A percentile compares a stretch with the other conserved stretches of the same genome.
Conservation (phyloP, 2,113 vertebrate species). For the Haplochromis vanheusdeni region DNA sequence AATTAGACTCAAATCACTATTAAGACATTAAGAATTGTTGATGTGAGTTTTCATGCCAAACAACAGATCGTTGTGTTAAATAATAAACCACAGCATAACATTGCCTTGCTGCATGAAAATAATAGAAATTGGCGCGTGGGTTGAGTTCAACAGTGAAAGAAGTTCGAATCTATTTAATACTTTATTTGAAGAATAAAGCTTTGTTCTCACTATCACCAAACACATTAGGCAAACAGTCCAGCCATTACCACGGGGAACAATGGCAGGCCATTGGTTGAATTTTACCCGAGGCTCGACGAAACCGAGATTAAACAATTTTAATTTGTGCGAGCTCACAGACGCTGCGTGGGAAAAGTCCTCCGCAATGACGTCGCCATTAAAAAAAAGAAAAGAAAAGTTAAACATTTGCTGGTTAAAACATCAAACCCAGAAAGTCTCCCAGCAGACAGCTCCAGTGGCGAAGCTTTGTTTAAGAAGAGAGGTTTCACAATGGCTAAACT, state of each 20-base stretch:
- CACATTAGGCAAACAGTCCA: not conserved
- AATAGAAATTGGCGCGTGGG: not conserved
- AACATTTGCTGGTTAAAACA: constrained; percentile 54
- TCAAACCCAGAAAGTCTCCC: constrained; percentile 30
- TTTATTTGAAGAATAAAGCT: not conserved
- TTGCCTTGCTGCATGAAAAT: not conserved
- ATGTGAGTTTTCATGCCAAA: not conserved
- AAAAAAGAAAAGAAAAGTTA: constrained; percentile 47
- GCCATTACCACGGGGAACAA: not conserved
- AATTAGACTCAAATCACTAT: not conserved
- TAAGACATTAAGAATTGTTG: not conserved
- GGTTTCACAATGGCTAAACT: constrained; percentile 8
- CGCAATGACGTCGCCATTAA: not conserved
- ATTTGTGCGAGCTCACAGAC: not conserved
- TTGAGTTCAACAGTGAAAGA: not conserved
- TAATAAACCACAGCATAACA: not conserved
- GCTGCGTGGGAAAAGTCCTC: constrained; percentile 3
- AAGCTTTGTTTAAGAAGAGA: constrained; percentile 34
- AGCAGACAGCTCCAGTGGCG: constrained; percentile 27
- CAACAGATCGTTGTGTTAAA: not conserved
- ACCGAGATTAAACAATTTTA: constrained; percentile 35
- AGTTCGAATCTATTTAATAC: not conserved
- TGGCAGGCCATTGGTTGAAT: not conserved
- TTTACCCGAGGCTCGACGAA: not conserved
- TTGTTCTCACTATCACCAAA: not conserved